Evolutionary conservation across 2,888 invertebrate species (phyloP).

Genomic region (Anodontia alba): DNA sequence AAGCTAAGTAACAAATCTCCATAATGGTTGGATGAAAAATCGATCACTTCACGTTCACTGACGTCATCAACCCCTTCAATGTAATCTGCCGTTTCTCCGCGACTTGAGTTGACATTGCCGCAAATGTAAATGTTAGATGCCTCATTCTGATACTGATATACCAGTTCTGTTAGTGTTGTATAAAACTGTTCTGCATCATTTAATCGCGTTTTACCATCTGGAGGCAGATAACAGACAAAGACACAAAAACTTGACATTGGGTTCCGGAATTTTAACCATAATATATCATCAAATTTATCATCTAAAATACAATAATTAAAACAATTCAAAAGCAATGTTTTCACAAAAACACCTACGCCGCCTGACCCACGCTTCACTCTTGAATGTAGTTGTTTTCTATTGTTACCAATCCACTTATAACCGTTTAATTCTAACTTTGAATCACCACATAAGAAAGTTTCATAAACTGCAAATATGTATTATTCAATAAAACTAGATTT

Average conservation of each 20-base stretch:
- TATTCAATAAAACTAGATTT: conserved; percentile 14
- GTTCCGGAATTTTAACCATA: conserved; percentile 18
- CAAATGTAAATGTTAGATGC: conserved; percentile 14
- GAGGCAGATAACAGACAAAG: conserved; percentile 1
- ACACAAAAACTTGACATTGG: not conserved
- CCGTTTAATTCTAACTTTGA: not conserved
- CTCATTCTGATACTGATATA: conserved; percentile 36
- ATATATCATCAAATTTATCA: not conserved
- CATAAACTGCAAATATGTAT: conserved; percentile 17
- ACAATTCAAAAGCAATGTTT: not conserved
- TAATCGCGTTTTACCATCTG: not conserved
- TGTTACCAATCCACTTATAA: conserved; percentile 15
- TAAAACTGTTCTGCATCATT: not conserved
- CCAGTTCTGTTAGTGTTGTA: not conserved
- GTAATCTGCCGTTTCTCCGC: conserved; percentile 14
- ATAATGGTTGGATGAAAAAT: conserved; percentile 6
- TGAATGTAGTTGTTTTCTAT: not conserved
- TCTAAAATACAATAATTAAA: conserved; percentile 9
- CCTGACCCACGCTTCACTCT: too few relatives aligned
- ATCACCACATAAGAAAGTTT: conserved; percentile 8
- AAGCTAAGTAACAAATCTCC: conserved; percentile 26
- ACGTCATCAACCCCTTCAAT: conserved; percentile 36
- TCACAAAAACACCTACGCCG: conserved; percentile 20
- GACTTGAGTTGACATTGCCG: conserved; percentile 28
- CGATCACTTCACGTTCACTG: conserved; percentile 18